phyloP scores from a whole-genome alignment of 30 jellyfish, hydroid and myxozoan species.

The Hydractinia symbiolongicarpus region DNA sequence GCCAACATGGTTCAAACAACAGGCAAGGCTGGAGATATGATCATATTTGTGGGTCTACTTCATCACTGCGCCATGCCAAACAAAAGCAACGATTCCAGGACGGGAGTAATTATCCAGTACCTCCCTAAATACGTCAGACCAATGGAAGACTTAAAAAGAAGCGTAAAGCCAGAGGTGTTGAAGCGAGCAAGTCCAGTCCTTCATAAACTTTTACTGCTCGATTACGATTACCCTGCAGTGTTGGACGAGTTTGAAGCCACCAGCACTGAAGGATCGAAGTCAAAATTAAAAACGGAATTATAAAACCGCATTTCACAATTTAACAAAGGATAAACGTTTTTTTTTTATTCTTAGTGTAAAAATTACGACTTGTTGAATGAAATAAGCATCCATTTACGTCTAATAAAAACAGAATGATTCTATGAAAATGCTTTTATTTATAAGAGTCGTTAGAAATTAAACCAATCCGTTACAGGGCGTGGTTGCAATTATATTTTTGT shows the following conservation, averaged over 20 bases:
- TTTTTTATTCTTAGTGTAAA: too few relatives aligned
- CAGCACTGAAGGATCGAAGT: conserved; percentile 13
- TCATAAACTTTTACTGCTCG: background rate
- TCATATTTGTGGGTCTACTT: conserved; percentile 14
- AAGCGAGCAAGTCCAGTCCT: background rate
- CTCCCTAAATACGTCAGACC: conserved; percentile 18
- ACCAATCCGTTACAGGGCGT: too few relatives aligned
- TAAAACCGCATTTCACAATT: too few relatives aligned
- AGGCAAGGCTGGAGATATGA: conserved; percentile 19
- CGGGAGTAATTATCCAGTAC: conserved; percentile 19
- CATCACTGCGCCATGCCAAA: conserved; percentile 23
- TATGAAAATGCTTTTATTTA: too few relatives aligned
- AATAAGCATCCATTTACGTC: too few relatives aligned
- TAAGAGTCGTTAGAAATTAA: too few relatives aligned
- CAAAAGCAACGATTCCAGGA: conserved; percentile 14
- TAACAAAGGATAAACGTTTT: too few relatives aligned
- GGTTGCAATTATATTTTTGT: too few relatives aligned
- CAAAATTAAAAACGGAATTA: background rate
- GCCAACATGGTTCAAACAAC: conserved; percentile 6
- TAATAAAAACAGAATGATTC: too few relatives aligned
- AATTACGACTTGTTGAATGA: too few relatives aligned
- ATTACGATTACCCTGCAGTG: conserved; percentile 10
- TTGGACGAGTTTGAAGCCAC: conserved; percentile 3
- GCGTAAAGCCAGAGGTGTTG: background rate
- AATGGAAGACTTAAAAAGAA: conserved; percentile 18